These are phyloP conservation scores for Macaria liturata DNA, from an alignment of 2,888 invertebrate genomes.

Conservation along the genomic window DNA sequence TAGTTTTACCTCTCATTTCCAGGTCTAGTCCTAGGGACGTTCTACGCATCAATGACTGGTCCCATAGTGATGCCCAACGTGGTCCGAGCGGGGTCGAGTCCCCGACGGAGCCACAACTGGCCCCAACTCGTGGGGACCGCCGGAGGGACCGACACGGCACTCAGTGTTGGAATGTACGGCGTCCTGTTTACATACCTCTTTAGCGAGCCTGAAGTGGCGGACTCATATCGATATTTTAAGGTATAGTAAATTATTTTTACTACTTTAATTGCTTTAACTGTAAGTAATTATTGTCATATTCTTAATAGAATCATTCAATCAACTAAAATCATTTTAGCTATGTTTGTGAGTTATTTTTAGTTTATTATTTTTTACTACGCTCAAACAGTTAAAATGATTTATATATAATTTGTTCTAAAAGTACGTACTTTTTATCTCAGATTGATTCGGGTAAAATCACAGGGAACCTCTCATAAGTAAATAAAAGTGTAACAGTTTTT, in stretches of 20 bases:
- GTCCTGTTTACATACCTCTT: slow-evolving; percentile 63
- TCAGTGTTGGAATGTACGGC: slow-evolving; percentile 73
- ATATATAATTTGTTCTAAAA: no score
- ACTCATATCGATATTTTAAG: slow-evolving; percentile 60
- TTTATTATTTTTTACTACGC: no score
- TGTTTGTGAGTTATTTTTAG: no score
- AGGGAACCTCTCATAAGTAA: no score
- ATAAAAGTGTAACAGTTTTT: no score
- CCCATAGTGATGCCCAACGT: slow-evolving; percentile 68
- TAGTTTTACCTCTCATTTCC: slow-evolving; percentile 15
- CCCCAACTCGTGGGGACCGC: slow-evolving; percentile 67
- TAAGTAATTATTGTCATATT: no score
- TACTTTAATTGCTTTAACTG: no score
- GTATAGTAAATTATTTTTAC: slow-evolving; percentile 39
- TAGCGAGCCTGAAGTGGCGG: slow-evolving; percentile 44
- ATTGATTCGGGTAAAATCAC: no score
- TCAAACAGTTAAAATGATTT: no score
- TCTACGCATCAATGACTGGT: slow-evolving; percentile 71
- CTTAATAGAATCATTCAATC: no score
- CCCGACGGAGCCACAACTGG: slow-evolving; percentile 58
- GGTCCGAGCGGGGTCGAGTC: slow-evolving; percentile 43
- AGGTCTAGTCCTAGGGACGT: slow-evolving; percentile 49
- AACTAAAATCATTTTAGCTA: no score
- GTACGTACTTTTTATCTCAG: no score
- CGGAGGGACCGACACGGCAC: slow-evolving; percentile 67